A percentile compares a stretch with the other conserved stretches of the same genome.
These are phyloP conservation scores for Pygoscelis adeliae DNA, from an alignment of 2,113 vertebrate genomes.

Conservation along the genomic window DNA sequence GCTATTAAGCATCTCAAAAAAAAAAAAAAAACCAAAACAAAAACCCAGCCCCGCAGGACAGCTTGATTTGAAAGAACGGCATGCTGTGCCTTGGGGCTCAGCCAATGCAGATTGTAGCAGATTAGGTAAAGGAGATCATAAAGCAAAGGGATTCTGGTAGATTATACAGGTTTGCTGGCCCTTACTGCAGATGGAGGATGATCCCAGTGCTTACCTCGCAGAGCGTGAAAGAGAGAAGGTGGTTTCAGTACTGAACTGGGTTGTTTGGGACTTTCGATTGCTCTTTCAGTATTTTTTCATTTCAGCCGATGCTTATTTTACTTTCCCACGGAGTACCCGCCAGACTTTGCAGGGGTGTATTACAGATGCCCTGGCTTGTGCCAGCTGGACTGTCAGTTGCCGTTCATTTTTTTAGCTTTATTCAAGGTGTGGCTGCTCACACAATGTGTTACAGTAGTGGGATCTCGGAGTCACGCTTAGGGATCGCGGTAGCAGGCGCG, in stretches of 20 bases:
- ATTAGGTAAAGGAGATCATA: background rate
- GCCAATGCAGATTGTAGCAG: background rate
- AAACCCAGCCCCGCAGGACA: background rate
- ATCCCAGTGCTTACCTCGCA: background rate
- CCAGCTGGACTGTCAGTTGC: background rate
- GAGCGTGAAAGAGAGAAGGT: background rate
- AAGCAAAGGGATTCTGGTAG: background rate
- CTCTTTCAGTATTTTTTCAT: background rate
- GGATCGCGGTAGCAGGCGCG: rapidly evolving
- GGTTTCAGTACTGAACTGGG: background rate
- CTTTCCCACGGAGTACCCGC: rapidly evolving
- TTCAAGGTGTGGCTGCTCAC: background rate
- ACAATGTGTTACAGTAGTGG: rapidly evolving
- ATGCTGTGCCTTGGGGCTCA: background rate
- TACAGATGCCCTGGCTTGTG: background rate
- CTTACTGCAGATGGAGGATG: background rate
- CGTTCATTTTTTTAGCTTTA: rapidly evolving
- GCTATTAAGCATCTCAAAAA: background rate
- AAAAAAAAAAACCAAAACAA: background rate
- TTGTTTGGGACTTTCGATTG: background rate
- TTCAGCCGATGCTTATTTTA: background rate
- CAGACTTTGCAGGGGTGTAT: background rate
- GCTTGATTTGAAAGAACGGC: background rate
- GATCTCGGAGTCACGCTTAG: rapidly evolving
- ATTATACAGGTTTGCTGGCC: background rate